Conservation (phyloP, 2,113 vertebrate genomes). For the Chloebia gouldiae region DNA sequence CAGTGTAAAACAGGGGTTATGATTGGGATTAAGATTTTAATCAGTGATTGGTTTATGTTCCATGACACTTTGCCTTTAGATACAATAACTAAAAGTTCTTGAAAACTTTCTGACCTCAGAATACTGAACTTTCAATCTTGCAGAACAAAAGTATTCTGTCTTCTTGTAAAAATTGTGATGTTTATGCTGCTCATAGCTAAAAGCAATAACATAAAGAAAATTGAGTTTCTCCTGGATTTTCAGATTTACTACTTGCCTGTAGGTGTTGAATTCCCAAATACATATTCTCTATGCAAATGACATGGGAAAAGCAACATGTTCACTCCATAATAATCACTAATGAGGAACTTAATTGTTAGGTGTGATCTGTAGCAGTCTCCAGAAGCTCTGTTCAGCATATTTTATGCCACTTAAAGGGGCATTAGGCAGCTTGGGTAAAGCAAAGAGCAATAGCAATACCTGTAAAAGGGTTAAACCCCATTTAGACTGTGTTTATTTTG, state of each 20-base stretch:
- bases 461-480: background rate
- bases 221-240: background rate
- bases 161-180: background rate
- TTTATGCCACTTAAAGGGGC: background rate
- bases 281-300: background rate
- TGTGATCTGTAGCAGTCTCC: background rate
- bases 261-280: background rate
- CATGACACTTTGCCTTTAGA: background rate
- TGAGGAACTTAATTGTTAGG: background rate
- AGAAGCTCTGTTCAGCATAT: background rate
- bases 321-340: background rate
- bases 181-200: background rate
- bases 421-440: background rate
- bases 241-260: background rate
- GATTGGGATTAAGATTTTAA: background rate
- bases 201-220: background rate
- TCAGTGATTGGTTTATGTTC: background rate
- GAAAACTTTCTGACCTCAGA: background rate
- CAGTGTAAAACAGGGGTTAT: background rate
- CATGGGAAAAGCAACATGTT: background rate
- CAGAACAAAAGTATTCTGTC: background rate
- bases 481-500: background rate
- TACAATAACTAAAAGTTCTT: background rate
- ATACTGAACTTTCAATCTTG: background rate
- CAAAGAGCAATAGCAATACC: background rate